A percentile compares a stretch with the other conserved stretches of the same genome.
Conservation (phyloP, 2,888 invertebrate species). For the Eubasilissa splendida region DNA sequence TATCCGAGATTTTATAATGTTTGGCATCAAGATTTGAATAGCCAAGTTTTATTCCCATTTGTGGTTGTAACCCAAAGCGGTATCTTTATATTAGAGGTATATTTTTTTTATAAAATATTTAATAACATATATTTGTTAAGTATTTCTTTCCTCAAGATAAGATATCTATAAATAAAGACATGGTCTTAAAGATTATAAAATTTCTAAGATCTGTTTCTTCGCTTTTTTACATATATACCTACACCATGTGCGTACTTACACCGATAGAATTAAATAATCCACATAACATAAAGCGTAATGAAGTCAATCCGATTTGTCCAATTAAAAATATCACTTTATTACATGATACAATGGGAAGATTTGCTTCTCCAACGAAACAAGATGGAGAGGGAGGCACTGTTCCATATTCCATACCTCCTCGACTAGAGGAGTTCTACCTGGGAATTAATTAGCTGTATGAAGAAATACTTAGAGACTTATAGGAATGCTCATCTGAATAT, state of each 20-base stretch:
- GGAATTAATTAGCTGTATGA: slow-evolving; percentile 33
- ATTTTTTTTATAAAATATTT: too few species aligned
- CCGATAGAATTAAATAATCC: slow-evolving; percentile 49
- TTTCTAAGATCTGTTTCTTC: neutral
- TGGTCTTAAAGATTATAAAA: slow-evolving; percentile 9
- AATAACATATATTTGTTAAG: neutral
- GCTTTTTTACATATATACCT: slow-evolving; percentile 11
- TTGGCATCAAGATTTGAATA: too few species aligned
- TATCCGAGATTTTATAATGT: too few species aligned
- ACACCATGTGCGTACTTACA: slow-evolving; percentile 10
- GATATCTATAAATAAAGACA: slow-evolving; percentile 33
- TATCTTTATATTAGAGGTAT: too few species aligned
- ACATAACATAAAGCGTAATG: slow-evolving; percentile 63
- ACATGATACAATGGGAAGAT: slow-evolving; percentile 48
- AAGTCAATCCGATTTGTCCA: slow-evolving; percentile 70
- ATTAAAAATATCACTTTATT: slow-evolving; percentile 65
- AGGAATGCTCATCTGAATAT: too few species aligned
- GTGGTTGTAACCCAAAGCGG: too few species aligned
- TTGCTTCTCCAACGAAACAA: slow-evolving; percentile 17
- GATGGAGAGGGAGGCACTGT: neutral
- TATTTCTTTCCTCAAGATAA: neutral
- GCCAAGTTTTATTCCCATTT: too few species aligned
- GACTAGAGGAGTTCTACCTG: slow-evolving; percentile 23
- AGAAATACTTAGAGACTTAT: neutral
- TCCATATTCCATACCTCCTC: neutral